These are phyloP conservation scores for Rhinoraja longicauda DNA, from an alignment of 2,797 vertebrate genomes.

Conservation along the genomic window DNA sequence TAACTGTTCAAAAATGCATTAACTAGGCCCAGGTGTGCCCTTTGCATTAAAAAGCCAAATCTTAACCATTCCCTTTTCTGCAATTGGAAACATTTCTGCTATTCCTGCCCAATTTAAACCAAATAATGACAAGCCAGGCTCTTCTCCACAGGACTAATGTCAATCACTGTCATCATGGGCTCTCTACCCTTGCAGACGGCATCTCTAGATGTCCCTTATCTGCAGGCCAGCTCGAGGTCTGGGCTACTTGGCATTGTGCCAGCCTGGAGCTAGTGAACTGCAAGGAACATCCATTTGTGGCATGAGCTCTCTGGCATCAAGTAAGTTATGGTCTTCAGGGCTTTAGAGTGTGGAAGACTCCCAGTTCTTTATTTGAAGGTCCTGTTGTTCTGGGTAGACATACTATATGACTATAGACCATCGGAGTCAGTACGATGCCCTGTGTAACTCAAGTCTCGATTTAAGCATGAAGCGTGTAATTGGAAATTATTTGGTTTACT, in stretches of 20 bases:
- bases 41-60: background rate
- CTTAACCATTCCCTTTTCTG: background rate
- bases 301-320: background rate
- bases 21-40: constrained; percentile 24
- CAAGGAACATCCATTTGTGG: background rate
- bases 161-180: background rate
- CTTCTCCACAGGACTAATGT: background rate
- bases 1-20: constrained; percentile 21
- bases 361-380: background rate
- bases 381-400: background rate
- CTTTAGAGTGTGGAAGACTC: background rate
- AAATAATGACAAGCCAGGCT: background rate
- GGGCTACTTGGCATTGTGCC: background rate
- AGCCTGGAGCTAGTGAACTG: background rate
- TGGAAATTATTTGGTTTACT: background rate
- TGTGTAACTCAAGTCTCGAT: background rate
- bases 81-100: background rate
- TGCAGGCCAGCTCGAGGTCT: background rate
- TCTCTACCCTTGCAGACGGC: background rate
- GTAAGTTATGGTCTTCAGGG: background rate
- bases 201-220: background rate
- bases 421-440: background rate
- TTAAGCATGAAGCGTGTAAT: background rate
- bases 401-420: background rate
- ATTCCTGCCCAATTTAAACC: background rate